Conservation (phyloP, 2,888 invertebrate species). For the Tetragnatha montana region DNA sequence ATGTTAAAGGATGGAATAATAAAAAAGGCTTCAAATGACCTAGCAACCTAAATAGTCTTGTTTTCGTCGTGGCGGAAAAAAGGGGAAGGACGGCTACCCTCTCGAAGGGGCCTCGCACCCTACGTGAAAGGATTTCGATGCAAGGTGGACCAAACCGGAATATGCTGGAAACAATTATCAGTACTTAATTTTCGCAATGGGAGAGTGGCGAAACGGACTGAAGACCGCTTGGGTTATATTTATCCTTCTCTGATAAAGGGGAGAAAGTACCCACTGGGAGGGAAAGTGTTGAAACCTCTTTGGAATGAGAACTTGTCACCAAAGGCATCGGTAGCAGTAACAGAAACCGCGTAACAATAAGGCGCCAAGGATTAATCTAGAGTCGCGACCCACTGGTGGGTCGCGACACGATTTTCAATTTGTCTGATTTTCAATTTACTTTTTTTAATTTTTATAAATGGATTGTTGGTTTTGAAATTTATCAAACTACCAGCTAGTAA, state of each 20-base stretch:
- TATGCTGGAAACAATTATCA: neutral
- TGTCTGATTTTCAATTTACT: too few species aligned
- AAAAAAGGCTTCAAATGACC: constrained; percentile 10
- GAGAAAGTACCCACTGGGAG: neutral
- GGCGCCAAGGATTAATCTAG: too few species aligned
- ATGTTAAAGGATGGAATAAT: neutral
- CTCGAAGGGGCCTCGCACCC: neutral
- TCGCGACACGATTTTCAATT: too few species aligned
- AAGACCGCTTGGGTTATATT: neutral
- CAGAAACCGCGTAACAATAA: too few species aligned
- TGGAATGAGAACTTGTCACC: too few species aligned
- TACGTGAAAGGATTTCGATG: neutral
- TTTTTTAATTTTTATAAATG: too few species aligned
- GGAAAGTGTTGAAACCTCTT: too few species aligned
- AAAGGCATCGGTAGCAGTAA: too few species aligned
- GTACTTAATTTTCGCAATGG: neutral
- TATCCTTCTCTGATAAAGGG: neutral
- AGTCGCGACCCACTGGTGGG: too few species aligned
- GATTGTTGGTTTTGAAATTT: too few species aligned
- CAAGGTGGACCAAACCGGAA: neutral
- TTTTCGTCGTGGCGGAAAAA: neutral
- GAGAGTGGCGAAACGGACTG: neutral
- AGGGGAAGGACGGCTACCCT: neutral
- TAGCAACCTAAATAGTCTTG: constrained; percentile 17
- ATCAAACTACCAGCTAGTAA: too few species aligned